Percentiles rank a stretch among this genome's conserved stretches.
phyloP scores from a whole-genome alignment of 2,888 invertebrate species.

The Conus canariensis region DNA sequence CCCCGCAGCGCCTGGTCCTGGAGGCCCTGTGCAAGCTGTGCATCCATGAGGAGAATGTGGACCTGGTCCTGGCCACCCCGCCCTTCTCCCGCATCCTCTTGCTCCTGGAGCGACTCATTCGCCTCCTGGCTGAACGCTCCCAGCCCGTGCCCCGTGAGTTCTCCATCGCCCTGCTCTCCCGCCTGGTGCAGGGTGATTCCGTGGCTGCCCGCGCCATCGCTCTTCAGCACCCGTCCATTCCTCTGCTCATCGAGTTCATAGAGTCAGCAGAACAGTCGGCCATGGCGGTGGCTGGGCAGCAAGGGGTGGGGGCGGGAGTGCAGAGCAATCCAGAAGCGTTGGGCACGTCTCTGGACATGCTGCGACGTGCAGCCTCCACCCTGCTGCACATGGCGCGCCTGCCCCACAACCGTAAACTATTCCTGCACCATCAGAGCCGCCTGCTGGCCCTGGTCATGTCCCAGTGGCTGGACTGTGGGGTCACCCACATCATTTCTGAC shows the following conservation, averaged over 20 bases:
- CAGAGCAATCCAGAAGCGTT: constrained; percentile 97
- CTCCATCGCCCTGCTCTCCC: constrained; percentile 96
- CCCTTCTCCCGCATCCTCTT: constrained; percentile 95
- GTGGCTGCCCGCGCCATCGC: constrained; percentile 87
- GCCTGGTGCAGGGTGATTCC: constrained; percentile 85
- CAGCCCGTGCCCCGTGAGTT: constrained; percentile 96
- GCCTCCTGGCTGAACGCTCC: constrained; percentile 78
- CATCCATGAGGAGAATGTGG: constrained; percentile 98
- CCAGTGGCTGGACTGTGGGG: constrained; percentile 95
- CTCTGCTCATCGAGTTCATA: constrained; percentile 96
- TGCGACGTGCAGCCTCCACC: constrained; percentile 96
- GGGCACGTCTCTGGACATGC: constrained; percentile 99
- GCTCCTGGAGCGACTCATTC: constrained; percentile 85
- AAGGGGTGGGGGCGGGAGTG: constrained; percentile 92
- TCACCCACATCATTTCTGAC: constrained; percentile 92
- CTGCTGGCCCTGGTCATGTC: constrained; percentile 97
- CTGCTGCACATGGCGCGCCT: constrained; percentile 94
- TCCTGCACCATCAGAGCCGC: constrained; percentile 96
- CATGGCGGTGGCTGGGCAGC: constrained; percentile 94
- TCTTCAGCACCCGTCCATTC: constrained; percentile 94
- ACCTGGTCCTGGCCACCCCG: constrained; percentile 97
- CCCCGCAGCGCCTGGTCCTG: constrained; percentile 94
- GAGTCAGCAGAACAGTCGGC: constrained; percentile 95
- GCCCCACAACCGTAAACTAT: constrained; percentile 93
- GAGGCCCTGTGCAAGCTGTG: constrained; percentile 98